These are phyloP conservation scores for Hoplostethus atlanticus DNA, from an alignment of 2,797 vertebrate species.

Conservation along the genomic window DNA sequence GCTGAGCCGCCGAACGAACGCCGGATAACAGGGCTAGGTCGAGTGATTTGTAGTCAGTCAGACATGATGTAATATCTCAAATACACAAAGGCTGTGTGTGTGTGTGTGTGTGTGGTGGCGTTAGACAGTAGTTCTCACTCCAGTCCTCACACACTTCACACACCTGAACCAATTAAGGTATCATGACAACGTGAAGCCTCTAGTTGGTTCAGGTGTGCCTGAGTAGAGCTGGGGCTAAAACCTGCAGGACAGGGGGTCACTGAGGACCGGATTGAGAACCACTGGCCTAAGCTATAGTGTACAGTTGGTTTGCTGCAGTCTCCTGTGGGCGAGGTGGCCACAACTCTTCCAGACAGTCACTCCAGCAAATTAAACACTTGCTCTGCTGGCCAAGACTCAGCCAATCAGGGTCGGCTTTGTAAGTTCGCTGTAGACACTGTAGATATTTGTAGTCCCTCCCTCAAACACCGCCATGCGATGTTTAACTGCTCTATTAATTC, in stretches of 20 bases:
- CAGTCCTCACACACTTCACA: too few relatives aligned
- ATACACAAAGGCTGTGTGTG: conserved; percentile 5
- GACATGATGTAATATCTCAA: conserved; percentile 30
- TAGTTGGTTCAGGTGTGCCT: too few relatives aligned
- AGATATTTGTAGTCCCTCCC: not conserved
- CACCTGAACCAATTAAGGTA: too few relatives aligned
- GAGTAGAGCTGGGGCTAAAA: too few relatives aligned
- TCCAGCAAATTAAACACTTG: conserved; percentile 69
- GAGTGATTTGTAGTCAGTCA: conserved; percentile 30
- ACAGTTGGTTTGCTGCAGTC: conserved; percentile 35
- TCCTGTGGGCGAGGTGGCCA: conserved; percentile 20
- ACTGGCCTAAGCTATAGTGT: conserved; percentile 5
- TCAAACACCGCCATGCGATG: conserved; percentile 33
- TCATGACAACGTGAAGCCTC: too few relatives aligned
- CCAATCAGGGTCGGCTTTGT: not conserved
- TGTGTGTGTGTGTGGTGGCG: not conserved
- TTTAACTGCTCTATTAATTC: conserved; percentile 32
- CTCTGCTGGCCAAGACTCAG: conserved; percentile 33
- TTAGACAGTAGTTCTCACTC: too few relatives aligned
- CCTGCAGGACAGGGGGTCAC: too few relatives aligned
- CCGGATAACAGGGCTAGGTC: not conserved
- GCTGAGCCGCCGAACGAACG: conserved; percentile 4
- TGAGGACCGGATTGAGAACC: too few relatives aligned
- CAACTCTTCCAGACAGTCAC: conserved; percentile 53
- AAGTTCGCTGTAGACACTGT: not conserved